A percentile compares a stretch with the other conserved stretches of the same genome.
These are phyloP conservation scores for Butorides virescens DNA, from an alignment of 2,113 vertebrate genomes.

Conservation along the genomic window DNA sequence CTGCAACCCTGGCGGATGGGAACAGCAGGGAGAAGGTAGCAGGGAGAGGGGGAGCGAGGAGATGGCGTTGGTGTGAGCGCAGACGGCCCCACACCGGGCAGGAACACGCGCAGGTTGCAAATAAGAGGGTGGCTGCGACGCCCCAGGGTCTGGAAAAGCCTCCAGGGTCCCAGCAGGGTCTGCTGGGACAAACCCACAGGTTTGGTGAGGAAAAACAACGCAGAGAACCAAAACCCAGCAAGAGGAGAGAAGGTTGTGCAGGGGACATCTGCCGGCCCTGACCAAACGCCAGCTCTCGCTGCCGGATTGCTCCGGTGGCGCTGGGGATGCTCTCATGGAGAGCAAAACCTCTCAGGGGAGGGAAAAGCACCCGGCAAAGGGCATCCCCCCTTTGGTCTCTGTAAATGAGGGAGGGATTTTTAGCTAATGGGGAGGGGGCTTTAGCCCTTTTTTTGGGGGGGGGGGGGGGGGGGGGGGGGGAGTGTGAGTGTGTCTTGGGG, in stretches of 20 bases:
- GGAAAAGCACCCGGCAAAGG: neutral
- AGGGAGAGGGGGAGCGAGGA: neutral
- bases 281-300: neutral
- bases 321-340: neutral
- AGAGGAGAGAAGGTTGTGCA: neutral
- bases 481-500: neutral
- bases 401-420: neutral
- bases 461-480: rapidly evolving
- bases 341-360: neutral
- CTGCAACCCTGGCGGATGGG: neutral
- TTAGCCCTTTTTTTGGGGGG: neutral
- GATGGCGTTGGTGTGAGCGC: neutral
- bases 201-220: neutral
- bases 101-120: neutral
- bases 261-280: neutral
- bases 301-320: rapidly evolving
- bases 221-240: neutral
- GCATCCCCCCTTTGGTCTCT: neutral
- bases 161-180: neutral
- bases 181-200: neutral
- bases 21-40: neutral
- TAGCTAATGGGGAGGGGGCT: neutral
- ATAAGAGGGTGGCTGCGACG: neutral
- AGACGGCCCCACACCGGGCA: neutral
- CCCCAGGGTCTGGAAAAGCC: neutral